Evolutionary conservation across 53 echinoderm and acorn worm species (phyloP).

Genomic region (Paracentrotus lividus): DNA sequence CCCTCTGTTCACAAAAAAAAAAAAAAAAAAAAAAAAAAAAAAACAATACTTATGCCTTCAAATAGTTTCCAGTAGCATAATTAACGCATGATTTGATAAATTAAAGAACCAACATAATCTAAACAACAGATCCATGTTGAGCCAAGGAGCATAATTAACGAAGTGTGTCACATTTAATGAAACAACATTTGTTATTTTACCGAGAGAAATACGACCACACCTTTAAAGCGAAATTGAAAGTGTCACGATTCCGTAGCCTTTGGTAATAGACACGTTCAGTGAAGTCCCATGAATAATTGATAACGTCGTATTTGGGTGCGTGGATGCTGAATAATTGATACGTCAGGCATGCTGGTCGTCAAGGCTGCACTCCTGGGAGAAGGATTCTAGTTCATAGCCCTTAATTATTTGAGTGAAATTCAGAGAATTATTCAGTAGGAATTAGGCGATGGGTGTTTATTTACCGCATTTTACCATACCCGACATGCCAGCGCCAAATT

Average conservation of each 20-base stretch:
- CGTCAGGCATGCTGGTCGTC: not conserved
- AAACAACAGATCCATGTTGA: too few species aligned
- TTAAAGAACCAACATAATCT: too few species aligned
- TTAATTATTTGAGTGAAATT: slow-evolving; percentile 49
- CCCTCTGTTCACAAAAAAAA: too few species aligned
- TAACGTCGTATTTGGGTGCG: slow-evolving; percentile 11
- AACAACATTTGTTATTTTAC: too few species aligned
- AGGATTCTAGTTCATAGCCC: not conserved
- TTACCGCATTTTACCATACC: not conserved
- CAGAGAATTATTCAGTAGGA: not conserved
- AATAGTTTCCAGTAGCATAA: too few species aligned
- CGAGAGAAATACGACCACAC: too few species aligned
- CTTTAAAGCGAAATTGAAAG: slow-evolving; percentile 23
- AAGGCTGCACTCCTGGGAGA: not conserved
- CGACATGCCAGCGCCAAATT: not conserved
- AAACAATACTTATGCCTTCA: too few species aligned
- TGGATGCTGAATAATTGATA: slow-evolving; percentile 46
- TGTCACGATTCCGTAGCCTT: slow-evolving; percentile 26
- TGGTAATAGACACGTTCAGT: not conserved
- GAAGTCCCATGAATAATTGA: slow-evolving; percentile 20
- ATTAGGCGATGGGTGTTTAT: not conserved
- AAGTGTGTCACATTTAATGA: too few species aligned
- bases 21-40: too few species aligned
- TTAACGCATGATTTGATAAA: too few species aligned
- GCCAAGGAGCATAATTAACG: too few species aligned